A percentile compares a stretch with the other conserved stretches of the same genome.
Conservation (phyloP, 2,797 vertebrate genomes). For the Neopelma chrysocephalum region DNA sequence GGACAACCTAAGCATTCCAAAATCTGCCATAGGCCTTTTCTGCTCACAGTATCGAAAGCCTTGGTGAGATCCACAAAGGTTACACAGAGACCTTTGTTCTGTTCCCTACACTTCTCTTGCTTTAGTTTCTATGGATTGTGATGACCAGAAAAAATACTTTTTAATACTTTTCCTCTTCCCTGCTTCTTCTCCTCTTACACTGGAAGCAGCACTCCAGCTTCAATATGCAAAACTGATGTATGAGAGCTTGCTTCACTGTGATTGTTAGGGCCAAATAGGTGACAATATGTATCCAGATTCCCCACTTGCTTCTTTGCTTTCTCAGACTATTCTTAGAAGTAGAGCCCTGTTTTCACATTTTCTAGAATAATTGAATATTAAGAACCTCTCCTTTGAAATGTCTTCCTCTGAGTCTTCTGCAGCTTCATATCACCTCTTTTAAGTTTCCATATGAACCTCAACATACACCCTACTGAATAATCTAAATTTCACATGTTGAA, state of each 20-base stretch:
- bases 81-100: too few species aligned
- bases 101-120: too few species aligned
- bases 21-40: too few species aligned
- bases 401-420: neutral
- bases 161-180: neutral
- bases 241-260: neutral
- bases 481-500: neutral
- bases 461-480: neutral
- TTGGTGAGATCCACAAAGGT: too few species aligned
- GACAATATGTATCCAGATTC: neutral
- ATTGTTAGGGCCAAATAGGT: neutral
- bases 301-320: neutral
- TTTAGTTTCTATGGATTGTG: neutral
- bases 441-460: neutral
- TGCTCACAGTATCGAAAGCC: too few species aligned
- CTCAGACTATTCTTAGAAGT: neutral
- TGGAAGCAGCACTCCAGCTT: neutral
- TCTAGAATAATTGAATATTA: neutral
- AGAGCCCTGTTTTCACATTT: neutral
- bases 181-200: neutral
- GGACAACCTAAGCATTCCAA: too few species aligned
- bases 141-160: neutral
- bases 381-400: neutral
- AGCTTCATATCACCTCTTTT: neutral
- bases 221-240: neutral